Percentiles rank a stretch among this genome's conserved stretches.
Conservation (phyloP, 2,113 vertebrate genomes). For the Tor tambroides region DNA sequence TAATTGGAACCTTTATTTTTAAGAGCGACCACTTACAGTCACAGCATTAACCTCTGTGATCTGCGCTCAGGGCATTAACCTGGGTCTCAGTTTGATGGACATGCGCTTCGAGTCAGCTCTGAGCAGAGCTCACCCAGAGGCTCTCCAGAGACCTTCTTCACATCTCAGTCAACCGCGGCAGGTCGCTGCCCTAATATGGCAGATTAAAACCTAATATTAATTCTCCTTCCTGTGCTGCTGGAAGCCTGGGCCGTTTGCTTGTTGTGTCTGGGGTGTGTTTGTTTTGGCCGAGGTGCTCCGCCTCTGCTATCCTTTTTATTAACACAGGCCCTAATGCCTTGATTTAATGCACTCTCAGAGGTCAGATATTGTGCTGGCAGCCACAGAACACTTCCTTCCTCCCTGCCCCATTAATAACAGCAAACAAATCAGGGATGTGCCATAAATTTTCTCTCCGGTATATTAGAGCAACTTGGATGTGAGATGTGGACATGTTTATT, state of each 20-base stretch:
- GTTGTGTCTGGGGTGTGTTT: slow-evolving; percentile 60
- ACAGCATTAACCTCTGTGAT: slow-evolving; percentile 1
- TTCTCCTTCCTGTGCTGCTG: slow-evolving; percentile 58
- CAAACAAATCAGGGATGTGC: slow-evolving; percentile 70
- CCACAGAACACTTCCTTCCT: slow-evolving; percentile 68
- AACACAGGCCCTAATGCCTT: slow-evolving; percentile 68
- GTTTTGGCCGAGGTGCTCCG: slow-evolving; percentile 63
- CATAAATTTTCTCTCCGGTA: slow-evolving; percentile 62
- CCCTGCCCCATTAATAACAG: slow-evolving; percentile 70
- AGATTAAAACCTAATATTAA: slow-evolving; percentile 55
- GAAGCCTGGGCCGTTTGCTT: slow-evolving; percentile 39
- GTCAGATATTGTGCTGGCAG: slow-evolving; percentile 74
- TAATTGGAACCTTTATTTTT: slow-evolving; percentile 8
- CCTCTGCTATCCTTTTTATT: slow-evolving; percentile 70
- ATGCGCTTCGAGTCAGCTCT: neutral
- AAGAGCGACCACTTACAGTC: neutral
- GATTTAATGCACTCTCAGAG: slow-evolving; percentile 75
- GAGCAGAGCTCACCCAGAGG: neutral
- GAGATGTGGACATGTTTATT: slow-evolving; percentile 66
- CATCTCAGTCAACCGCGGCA: neutral
- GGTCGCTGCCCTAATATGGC: slow-evolving; percentile 48
- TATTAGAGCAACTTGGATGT: slow-evolving; percentile 63
- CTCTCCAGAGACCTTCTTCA: slow-evolving; percentile 1
- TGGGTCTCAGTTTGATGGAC: slow-evolving; percentile 2
- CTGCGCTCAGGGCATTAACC: slow-evolving; percentile 7